Conservation (phyloP, 2,797 vertebrate genomes). For the Graptemys geographica region DNA sequence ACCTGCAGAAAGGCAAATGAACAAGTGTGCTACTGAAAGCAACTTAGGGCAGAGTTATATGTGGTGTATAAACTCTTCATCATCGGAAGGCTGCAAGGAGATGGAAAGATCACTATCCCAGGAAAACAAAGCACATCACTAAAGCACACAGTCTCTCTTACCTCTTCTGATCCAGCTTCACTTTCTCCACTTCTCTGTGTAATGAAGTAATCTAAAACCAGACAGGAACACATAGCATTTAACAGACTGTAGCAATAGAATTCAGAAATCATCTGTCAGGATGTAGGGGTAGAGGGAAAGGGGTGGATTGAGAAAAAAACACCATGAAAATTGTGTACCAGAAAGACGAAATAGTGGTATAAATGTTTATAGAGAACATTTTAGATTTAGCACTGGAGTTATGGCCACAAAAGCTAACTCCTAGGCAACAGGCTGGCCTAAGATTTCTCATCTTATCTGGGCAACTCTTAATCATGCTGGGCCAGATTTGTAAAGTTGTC, state of each 20-base stretch:
- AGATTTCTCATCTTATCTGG: not conserved
- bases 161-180: constrained; percentile 96
- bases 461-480: not conserved
- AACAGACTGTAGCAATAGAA: fast-evolving
- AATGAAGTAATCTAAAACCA: constrained; percentile 88
- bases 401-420: not conserved
- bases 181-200: constrained; percentile 97
- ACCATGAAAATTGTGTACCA: fast-evolving
- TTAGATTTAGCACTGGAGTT: not conserved
- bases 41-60: fast-evolving
- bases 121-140: not conserved
- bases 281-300: not conserved
- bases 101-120: not conserved
- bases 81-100: not conserved
- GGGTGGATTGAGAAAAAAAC: not conserved
- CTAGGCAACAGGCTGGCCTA: fast-evolving
- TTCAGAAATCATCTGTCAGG: not conserved
- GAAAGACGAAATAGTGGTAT: not conserved
- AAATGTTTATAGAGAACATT: not conserved
- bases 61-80: fast-evolving
- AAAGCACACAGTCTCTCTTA: not conserved
- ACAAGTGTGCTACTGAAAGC: not conserved
- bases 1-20: constrained; percentile 66
- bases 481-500: not conserved
- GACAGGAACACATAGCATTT: not conserved